phyloP scores from a whole-genome alignment of 2,113 vertebrate species.

The Taxidea taxus region DNA sequence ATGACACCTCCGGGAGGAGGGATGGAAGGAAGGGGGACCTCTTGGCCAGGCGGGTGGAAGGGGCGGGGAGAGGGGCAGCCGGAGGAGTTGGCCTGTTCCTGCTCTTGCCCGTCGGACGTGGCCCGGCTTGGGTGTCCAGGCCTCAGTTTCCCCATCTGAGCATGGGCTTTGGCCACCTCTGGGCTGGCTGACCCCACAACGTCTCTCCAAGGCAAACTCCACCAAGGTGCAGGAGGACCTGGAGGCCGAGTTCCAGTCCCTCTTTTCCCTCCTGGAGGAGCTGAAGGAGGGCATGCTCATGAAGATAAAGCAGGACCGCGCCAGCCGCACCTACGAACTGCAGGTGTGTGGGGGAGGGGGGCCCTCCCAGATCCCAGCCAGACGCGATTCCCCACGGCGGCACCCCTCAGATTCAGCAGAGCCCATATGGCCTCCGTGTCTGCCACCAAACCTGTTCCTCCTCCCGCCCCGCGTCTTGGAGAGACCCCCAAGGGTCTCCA shows the following conservation, averaged over 20 bases:
- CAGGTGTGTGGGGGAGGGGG: conserved; percentile 80
- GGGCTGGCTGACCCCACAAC: background rate
- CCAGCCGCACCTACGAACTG: conserved; percentile 93
- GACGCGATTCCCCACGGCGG: accelerated
- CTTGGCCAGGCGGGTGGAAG: background rate
- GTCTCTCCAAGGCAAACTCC: conserved; percentile 86
- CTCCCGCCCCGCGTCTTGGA: background rate
- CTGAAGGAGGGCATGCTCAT: conserved; percentile 94
- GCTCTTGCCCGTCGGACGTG: too few species aligned
- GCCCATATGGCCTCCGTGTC: too few species aligned
- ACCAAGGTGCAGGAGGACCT: conserved; percentile 90
- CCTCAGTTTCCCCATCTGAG: background rate
- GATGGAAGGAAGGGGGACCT: accelerated
- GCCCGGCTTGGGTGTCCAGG: background rate
- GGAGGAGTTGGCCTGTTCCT: background rate
- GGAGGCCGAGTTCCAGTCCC: conserved; percentile 90
- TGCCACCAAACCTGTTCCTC: background rate
- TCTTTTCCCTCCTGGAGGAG: conserved; percentile 89
- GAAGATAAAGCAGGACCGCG: conserved; percentile 94
- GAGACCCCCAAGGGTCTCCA: background rate
- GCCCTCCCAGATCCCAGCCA: background rate
- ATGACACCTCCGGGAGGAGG: too few species aligned
- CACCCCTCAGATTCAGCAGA: background rate
- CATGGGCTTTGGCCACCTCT: background rate
- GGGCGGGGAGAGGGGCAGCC: too few species aligned